phyloP scores from a whole-genome alignment of 1,140 invertebrate species.

The Cydia pomonella region DNA sequence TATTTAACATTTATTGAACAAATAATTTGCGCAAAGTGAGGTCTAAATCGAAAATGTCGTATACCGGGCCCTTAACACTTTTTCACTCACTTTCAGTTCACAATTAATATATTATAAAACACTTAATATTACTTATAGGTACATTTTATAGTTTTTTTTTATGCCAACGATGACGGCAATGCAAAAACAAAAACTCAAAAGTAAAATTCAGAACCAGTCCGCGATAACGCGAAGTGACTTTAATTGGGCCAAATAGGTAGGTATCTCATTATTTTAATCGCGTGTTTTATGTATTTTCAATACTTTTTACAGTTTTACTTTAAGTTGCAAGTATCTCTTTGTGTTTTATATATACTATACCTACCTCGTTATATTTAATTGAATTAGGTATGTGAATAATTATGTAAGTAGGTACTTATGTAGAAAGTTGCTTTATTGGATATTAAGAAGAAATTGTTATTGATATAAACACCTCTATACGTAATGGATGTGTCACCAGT shows the following conservation, averaged over 20 bases:
- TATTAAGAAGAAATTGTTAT: not conserved
- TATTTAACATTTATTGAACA: no score
- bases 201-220: not conserved
- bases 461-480: not conserved
- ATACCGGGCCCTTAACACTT: no score
- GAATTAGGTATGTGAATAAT: not conserved
- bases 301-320: slow-evolving; percentile 19
- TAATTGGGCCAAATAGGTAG: slow-evolving; percentile 30
- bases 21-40: no score
- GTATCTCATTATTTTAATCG: slow-evolving; percentile 29
- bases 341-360: not conserved
- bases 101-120: no score
- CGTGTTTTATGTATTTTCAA: slow-evolving; percentile 19
- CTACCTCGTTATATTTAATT: not conserved
- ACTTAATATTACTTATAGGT: no score
- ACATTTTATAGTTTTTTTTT: not conserved
- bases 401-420: not conserved
- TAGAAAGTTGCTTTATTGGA: not conserved
- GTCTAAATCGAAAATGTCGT: no score
- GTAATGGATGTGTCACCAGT: not conserved
- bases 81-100: no score
- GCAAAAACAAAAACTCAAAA: slow-evolving; percentile 7
- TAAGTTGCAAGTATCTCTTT: not conserved
- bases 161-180: not conserved
- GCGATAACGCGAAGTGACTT: slow-evolving; percentile 26